A percentile compares a stretch with the other conserved stretches of the same genome.
These are phyloP conservation scores for Larimichthys crocea DNA, from an alignment of 2,113 vertebrate species.

Conservation along the genomic window DNA sequence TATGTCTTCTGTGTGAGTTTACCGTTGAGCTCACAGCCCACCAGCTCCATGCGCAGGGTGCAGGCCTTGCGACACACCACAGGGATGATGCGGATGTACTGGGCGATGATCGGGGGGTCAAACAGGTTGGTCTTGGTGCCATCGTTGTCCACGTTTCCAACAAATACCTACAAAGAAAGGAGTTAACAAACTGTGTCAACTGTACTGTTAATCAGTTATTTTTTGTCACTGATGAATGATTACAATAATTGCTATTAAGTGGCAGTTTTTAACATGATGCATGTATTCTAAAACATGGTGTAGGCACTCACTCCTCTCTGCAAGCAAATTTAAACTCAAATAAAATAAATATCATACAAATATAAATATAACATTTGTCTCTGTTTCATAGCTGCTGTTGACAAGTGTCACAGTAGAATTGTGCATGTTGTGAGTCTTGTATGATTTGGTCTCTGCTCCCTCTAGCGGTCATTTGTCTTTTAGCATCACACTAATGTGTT, in stretches of 20 bases:
- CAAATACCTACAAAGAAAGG: constrained; percentile 84
- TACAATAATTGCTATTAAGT: background rate
- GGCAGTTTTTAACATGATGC: too few species aligned
- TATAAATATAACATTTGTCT: too few species aligned
- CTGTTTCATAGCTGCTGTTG: too few species aligned
- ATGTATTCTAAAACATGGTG: too few species aligned
- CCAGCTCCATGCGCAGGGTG: constrained; percentile 94
- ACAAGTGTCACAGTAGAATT: too few species aligned
- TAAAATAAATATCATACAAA: too few species aligned
- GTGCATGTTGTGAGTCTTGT: too few species aligned
- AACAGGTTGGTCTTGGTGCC: constrained; percentile 89
- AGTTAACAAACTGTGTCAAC: background rate
- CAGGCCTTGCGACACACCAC: constrained; percentile 88
- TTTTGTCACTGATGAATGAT: background rate
- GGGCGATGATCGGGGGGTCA: constrained; percentile 86
- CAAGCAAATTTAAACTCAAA: too few species aligned
- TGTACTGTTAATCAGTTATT: background rate
- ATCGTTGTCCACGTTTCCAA: constrained; percentile 89
- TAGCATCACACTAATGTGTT: too few species aligned
- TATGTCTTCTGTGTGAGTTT: constrained; percentile 63
- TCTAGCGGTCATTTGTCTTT: too few species aligned
- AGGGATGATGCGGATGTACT: constrained; percentile 91
- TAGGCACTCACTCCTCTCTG: too few species aligned
- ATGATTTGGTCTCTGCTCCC: too few species aligned
- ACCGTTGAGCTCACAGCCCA: constrained; percentile 97